Base-by-base conservation (phyloP, 2,113 vertebrate genomes). In the Urocitellus parryii region DNA sequence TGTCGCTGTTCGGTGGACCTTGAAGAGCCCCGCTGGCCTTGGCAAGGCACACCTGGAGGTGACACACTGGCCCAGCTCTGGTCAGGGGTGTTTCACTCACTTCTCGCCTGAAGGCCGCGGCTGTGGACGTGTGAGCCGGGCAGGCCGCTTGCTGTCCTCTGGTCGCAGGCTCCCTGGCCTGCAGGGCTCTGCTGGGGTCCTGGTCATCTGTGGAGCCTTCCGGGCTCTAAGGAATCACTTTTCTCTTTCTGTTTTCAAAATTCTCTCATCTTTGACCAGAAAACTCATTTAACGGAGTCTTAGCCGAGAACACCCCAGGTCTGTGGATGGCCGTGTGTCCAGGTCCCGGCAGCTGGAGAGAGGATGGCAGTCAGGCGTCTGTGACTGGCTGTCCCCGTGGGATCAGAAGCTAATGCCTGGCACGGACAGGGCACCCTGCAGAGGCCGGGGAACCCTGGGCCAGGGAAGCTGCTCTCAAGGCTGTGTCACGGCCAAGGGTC, bases 331-430 rank as follows among this genome's bases (percentile, higher is more conserved):
- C 42, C 18, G 20, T 32, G 58, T 39, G 16, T 1, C 11, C 10
- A 22, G 81, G 18, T 65, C 37, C 27, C 39, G 68, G 88, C 79
- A 56, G 39, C 45, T 22, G 34, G 32, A 53, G 39, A 68, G 11
- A 53, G 16, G 18, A 2, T 20, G 1, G 53, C 53, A 3, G 53
- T 53, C 53, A 1, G 51, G 10, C 51, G 51, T 51, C 51, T 51
- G 51, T 8, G 42, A 45, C 42, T 8, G 42, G 42, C 11, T 51
- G 16, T 39, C 56, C 34, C 10, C 53, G 9, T 63, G 48, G 39
- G n/a, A 48, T 77, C 18, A 0, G 5, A 53, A 24, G 68, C 51
- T 63, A 1, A n/a, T 0, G 2, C 32, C 10, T 0, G 0, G 88
- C 1, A 0, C 3, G 12, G 24, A 25, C 34, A 11, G 56, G 56